Base-by-base conservation (phyloP, 2,888 invertebrate species). In the Ennomos fuscantarius region DNA sequence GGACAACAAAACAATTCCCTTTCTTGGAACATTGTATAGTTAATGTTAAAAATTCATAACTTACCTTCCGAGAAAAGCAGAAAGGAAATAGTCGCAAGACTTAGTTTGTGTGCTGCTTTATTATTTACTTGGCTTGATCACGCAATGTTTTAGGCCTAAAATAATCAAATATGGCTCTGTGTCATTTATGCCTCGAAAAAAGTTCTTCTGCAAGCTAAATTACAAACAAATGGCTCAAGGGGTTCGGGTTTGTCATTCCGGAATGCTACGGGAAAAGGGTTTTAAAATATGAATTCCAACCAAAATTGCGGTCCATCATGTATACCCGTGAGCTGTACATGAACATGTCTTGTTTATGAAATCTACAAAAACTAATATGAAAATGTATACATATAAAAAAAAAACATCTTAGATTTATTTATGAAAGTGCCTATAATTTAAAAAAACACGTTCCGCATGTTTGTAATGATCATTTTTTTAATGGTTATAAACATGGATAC, bases 21-120 rank as follows among this genome's bases (percentile, higher is more conserved):
- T 62, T 52, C 62, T 47, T 46, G 62, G 64, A 49, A 60, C 58
- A 60, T 63, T 59, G 63, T 55, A 24, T 24, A 24, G 24, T 63
- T 52, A 53, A 39, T 55, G 55, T 69, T 54, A 66, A 68, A 68
- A 66, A 69, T 66, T 63, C 60, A 69, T 65, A 55, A 59, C 58
- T 45, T 33, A 54, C 49, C 40, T 59, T 49, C 44, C 44, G 57
- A 45, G 53, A 52, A 52, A 48, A 39, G 34, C 24, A 10, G 10
- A 34, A 44, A 40, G 52, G n/a, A 47, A 31, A 11, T 51, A 51
- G 8, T 13, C 11, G 48, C 42, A 52, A 53, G 58, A 46, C 39
- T 39, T 48, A 39, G 36, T 48, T 44, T 45, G 45, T 45, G 40
- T 50, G 36, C 24, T 32, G 45, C 13, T 56, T 37, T 47, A 41